Evolutionary conservation across 2,888 invertebrate species (phyloP), one percentile per base, ranked within the genome.

Genomic region (Scaptomyza reducta): DNA sequence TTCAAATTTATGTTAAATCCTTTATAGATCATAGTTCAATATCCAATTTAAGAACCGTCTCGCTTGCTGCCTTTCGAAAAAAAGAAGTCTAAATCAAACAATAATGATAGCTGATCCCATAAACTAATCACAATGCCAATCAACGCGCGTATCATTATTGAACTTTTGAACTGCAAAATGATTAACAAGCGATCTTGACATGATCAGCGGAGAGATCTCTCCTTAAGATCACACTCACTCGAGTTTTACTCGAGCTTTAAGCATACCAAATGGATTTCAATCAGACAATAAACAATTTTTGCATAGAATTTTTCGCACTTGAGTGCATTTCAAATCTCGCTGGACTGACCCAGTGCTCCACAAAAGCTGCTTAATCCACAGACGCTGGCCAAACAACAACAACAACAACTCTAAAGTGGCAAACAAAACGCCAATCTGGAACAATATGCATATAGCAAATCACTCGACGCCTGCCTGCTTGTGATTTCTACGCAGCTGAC

Each of bases 211-310:
- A 27, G 22, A 29, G 46, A 46, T 29, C 29, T 55, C 51, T 42
- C 22, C 22, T 22, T 3, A 22, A 22, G 22, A 22, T 22, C n/a
- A n/a, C n/a, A n/a, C 35, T 29, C n/a, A 44, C 42, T 47, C 31
- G 49, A 55, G 41, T 50, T 53, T 44, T n/a, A 27, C 29, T 35
- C 47, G n/a, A 27, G 53, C 49, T 41, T 62, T 77, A 67, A 60
- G 55, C 83, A 83, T 62, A 66, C 61, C 68, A 87, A 87, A 84
- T 81, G 84, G 80, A 87, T 74, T 80, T 87, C 71, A 81, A 81
- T 84, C 79, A 14, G 2, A 80, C 74, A 80, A 80, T 86, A 70
- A 86, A 80, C 63, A 74, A 87, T 80, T 80, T 50, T 40, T 40
- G 40, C 78, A 84, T 71, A 84, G 87, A 86, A 74, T 86, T 80